A percentile compares a stretch with the other conserved stretches of the same genome.
Evolutionary conservation across 2,113 vertebrate genomes (phyloP).

Genomic region (Cephalopholis sonnerati): DNA sequence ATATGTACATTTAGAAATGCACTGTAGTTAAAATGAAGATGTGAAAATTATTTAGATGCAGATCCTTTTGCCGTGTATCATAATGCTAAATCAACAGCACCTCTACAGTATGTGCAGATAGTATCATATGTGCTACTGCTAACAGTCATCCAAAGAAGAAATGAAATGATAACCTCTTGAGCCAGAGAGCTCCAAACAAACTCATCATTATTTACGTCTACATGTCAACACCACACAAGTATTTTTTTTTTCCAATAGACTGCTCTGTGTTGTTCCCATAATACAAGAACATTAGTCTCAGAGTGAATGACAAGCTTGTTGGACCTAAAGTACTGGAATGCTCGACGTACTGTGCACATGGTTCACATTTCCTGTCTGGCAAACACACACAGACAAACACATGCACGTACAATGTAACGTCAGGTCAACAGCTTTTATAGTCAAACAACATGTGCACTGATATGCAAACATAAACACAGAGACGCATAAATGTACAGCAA

Average conservation of each 20-base stretch:
- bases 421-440: conserved; percentile 5
- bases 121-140: not conserved
- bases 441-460: conserved; percentile 12
- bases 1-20: not conserved
- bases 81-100: not conserved
- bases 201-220: conserved; percentile 3
- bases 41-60: not conserved
- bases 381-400: conserved; percentile 43
- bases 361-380: conserved; percentile 73
- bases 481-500: not conserved
- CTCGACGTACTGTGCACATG: conserved; percentile 57
- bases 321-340: conserved; percentile 50
- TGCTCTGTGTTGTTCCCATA: conserved; percentile 38
- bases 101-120: not conserved
- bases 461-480: conserved; percentile 34
- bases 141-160: not conserved
- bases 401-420: conserved; percentile 5
- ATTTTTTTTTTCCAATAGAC: conserved; percentile 11
- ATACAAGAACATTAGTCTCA: conserved; percentile 36
- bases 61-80: not conserved
- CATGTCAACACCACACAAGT: conserved; percentile 21
- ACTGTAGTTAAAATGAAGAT: not conserved
- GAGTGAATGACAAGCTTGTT: conserved; percentile 28
- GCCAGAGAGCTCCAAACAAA: conserved; percentile 10
- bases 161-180: not conserved